Conservation (phyloP, 2,888 invertebrate genomes). For the Liodrosophila aerea region DNA sequence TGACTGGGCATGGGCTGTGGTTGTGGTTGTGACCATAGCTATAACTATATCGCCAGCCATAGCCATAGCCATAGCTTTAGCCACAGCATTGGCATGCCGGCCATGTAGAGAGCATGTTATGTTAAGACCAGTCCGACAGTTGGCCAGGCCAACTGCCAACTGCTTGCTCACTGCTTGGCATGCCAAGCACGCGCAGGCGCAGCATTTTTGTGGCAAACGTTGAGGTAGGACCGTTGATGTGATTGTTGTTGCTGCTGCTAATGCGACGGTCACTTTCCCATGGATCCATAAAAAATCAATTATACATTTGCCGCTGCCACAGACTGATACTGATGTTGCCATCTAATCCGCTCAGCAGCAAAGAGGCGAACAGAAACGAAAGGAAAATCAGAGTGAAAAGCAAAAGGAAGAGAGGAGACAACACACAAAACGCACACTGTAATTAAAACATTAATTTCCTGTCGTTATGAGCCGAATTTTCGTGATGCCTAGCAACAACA, state of each 20-base stretch:
- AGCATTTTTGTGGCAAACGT: constrained; percentile 53
- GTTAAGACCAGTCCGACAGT: constrained; percentile 5
- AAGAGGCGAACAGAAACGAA: background rate
- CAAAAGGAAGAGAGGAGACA: constrained; percentile 2
- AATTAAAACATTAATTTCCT: constrained; percentile 73
- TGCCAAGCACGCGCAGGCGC: constrained; percentile 70
- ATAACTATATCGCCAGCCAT: too few species aligned
- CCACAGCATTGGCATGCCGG: constrained; percentile 41
- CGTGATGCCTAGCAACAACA: constrained; percentile 40
- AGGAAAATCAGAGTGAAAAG: background rate
- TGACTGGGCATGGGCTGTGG: background rate
- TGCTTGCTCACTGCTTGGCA: constrained; percentile 43
- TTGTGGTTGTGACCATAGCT: too few species aligned
- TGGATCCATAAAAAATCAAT: constrained; percentile 61
- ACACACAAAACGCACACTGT: constrained; percentile 31
- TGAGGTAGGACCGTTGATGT: constrained; percentile 59
- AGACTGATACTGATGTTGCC: background rate
- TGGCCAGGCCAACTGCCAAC: constrained; percentile 12
- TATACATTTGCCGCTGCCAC: constrained; percentile 40
- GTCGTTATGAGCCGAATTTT: constrained; percentile 53
- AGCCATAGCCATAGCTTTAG: background rate
- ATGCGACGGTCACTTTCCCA: constrained; percentile 57
- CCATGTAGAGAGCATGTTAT: constrained; percentile 42
- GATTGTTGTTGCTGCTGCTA: constrained; percentile 7
- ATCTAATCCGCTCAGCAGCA: constrained; percentile 15